phyloP scores from a whole-genome alignment of 2,888 invertebrate genomes.

The Ophion obscuratus region DNA sequence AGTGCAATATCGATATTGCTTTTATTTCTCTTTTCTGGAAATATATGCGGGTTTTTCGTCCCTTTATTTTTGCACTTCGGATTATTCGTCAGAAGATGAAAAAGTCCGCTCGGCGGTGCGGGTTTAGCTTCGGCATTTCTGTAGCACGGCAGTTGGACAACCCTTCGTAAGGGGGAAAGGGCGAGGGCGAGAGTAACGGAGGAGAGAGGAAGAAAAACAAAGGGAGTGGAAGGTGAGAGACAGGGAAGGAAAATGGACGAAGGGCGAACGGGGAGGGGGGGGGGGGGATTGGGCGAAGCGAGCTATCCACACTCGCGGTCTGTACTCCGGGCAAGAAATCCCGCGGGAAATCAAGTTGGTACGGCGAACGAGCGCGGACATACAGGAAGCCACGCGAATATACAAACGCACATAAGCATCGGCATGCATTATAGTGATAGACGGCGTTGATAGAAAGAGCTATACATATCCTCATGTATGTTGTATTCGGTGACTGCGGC shows the following conservation, averaged over 20 bases:
- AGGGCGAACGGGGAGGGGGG: not conserved
- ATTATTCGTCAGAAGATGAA: constrained; percentile 32
- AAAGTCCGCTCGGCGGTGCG: constrained; percentile 34
- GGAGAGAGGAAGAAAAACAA: not conserved
- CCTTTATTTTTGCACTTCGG: not conserved
- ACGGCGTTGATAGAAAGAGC: constrained; percentile 20
- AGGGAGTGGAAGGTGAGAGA: not conserved
- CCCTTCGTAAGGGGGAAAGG: constrained; percentile 46
- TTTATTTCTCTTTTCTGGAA: constrained; percentile 5
- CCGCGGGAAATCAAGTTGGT: constrained; percentile 81
- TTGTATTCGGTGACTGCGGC: not conserved
- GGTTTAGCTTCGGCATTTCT: constrained; percentile 51
- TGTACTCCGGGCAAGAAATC: constrained; percentile 73
- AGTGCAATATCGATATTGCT: constrained; percentile 47
- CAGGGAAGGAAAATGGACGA: not conserved
- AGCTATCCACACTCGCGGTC: constrained; percentile 30
- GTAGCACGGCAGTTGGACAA: constrained; percentile 38
- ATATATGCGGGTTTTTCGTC: constrained; percentile 33
- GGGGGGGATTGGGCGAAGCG: constrained; percentile 6
- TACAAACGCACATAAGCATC: constrained; percentile 37
- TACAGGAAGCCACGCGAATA: constrained; percentile 20
- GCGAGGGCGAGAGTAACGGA: not conserved
- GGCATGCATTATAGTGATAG: constrained; percentile 50
- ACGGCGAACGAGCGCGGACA: constrained; percentile 54
- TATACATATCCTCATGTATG: constrained; percentile 27